These are phyloP conservation scores for Sceliomorpha sp. DNA, from an alignment of 2,888 invertebrate species.

Conservation along the genomic window DNA sequence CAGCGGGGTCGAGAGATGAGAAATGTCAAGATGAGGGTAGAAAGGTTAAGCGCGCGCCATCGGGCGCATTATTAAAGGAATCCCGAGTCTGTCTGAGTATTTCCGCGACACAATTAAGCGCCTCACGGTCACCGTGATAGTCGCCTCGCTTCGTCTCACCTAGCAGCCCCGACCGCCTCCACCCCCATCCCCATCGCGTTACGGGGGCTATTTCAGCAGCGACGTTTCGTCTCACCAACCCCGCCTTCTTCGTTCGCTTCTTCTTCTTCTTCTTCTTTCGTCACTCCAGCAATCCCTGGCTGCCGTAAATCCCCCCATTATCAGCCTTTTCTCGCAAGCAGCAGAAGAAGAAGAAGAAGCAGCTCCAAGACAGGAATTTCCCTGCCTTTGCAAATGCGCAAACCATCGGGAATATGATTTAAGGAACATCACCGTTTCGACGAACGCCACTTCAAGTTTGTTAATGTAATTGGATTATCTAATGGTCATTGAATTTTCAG, in stretches of 20 bases:
- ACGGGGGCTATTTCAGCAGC: conserved; percentile 8
- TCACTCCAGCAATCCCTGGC: conserved; percentile 20
- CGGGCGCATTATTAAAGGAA: conserved; percentile 74
- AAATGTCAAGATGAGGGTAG: conserved; percentile 57
- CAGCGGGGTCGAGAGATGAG: conserved; percentile 38
- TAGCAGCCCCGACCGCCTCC: too few relatives aligned
- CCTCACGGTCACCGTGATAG: conserved; percentile 36
- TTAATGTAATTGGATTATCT: conserved; percentile 1
- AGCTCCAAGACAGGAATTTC: conserved; percentile 13
- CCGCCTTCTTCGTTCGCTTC: too few relatives aligned
- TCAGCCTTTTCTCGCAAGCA: conserved; percentile 26
- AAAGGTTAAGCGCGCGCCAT: conserved; percentile 67
- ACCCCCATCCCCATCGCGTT: background rate
- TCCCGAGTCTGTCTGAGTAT: conserved; percentile 73
- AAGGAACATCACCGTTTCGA: background rate
- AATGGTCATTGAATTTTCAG: background rate
- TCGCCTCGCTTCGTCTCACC: conserved; percentile 13
- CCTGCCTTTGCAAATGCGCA: conserved; percentile 12
- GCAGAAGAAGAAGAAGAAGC: too few relatives aligned
- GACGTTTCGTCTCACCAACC: conserved; percentile 3
- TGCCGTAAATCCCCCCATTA: conserved; percentile 27
- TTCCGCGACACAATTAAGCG: conserved; percentile 60
- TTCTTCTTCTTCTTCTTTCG: too few relatives aligned
- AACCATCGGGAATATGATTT: conserved; percentile 5
- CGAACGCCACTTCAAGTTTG: background rate